Evolutionary conservation across 2,113 vertebrate species (phyloP).

Genomic region (Muntiacus muntjak): DNA sequence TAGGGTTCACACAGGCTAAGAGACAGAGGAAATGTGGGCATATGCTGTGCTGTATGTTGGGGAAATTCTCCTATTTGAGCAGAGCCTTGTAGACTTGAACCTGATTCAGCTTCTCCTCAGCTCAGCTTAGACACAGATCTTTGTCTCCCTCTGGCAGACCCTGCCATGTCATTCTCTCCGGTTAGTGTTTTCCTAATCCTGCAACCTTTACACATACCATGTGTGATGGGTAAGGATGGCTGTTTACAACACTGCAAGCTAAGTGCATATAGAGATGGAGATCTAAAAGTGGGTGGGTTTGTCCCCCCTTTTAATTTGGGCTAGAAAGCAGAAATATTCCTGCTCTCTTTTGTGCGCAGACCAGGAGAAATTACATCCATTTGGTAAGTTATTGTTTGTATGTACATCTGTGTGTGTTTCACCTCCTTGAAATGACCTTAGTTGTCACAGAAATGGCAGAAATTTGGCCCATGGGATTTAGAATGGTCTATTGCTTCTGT

Average conservation of each 20-base stretch:
- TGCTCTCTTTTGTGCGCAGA: background rate
- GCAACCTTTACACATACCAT: background rate
- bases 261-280: background rate
- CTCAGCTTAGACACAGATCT: too few relatives aligned
- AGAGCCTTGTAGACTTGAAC: background rate
- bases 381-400: background rate
- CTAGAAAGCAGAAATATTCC: too few relatives aligned
- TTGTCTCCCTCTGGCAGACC: background rate
- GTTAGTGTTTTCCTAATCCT: background rate
- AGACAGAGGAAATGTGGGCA: background rate
- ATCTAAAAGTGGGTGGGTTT: background rate
- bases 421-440: background rate
- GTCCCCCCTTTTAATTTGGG: background rate
- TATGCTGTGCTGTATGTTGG: background rate
- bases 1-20: background rate
- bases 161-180: background rate
- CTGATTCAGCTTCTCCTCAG: background rate
- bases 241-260: background rate
- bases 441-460: background rate
- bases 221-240: background rate
- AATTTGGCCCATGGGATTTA: background rate
- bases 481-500: too few relatives aligned
- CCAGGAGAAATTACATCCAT: background rate
- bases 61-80: background rate
- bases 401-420: background rate